Percentiles rank a stretch among this genome's conserved stretches.
These are phyloP conservation scores for Mamestra configurata DNA, from an alignment of 1,140 invertebrate genomes.

Conservation along the genomic window DNA sequence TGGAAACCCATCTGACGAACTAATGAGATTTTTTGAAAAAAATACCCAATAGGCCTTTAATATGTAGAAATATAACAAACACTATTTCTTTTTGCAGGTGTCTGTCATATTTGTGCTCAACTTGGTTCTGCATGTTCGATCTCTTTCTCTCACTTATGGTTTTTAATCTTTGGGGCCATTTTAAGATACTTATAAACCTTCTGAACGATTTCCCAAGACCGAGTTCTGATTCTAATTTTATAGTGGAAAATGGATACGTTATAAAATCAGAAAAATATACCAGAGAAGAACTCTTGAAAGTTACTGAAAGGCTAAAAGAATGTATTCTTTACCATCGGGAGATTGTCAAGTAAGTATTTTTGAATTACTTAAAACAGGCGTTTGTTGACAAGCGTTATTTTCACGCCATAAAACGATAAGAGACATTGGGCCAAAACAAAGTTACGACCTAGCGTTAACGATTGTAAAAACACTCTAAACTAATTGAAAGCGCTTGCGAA, in stretches of 20 bases:
- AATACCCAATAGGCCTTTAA: too few relatives aligned
- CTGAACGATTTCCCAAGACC: conserved; percentile 60
- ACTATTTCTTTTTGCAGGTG: not conserved
- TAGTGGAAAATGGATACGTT: not conserved
- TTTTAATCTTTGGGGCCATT: conserved; percentile 64
- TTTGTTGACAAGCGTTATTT: too few relatives aligned
- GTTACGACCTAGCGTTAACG: too few relatives aligned
- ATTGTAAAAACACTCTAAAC: too few relatives aligned
- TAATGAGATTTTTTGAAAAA: too few relatives aligned
- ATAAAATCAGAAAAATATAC: conserved; percentile 10
- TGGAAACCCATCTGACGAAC: too few relatives aligned
- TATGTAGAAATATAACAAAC: too few relatives aligned
- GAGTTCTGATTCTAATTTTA: not conserved
- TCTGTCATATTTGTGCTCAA: conserved; percentile 41
- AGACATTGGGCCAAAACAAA: too few relatives aligned
- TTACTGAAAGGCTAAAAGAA: conserved; percentile 41
- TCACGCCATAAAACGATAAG: too few relatives aligned
- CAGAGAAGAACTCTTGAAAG: conserved; percentile 39
- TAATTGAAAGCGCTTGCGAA: too few relatives aligned
- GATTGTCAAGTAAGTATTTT: not conserved
- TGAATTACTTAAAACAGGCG: too few relatives aligned
- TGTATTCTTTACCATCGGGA: conserved; percentile 3
- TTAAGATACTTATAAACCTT: conserved; percentile 59
- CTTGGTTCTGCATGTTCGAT: conserved; percentile 55
- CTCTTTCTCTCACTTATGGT: conserved; percentile 56